Evolutionary conservation across 2,113 vertebrate genomes (phyloP).

Genomic region (Triplophysa dalaica): DNA sequence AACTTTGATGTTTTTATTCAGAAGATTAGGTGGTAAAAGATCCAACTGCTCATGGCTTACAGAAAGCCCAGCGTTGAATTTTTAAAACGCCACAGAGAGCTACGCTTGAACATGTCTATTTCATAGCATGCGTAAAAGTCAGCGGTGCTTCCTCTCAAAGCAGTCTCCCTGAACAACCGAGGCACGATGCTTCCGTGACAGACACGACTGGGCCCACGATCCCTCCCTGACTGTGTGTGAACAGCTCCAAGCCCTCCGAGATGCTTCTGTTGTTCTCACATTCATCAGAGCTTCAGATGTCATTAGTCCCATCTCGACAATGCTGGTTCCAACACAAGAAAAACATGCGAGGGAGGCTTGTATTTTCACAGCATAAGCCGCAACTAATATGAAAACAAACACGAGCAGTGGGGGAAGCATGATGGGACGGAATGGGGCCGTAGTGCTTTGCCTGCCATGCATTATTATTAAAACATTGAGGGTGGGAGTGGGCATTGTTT

Average conservation of each 20-base stretch:
- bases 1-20: slow-evolving; percentile 14
- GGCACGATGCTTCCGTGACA: slow-evolving; percentile 1
- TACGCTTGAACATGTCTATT: slow-evolving; percentile 30
- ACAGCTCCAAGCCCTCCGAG: slow-evolving; percentile 4
- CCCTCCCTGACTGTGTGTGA: slow-evolving; percentile 17
- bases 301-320: slow-evolving; percentile 25
- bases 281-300: slow-evolving; percentile 29
- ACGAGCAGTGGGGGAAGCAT: slow-evolving; percentile 26
- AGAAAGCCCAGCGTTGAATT: neutral
- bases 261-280: slow-evolving; percentile 23
- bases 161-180: slow-evolving; percentile 12
- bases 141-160: slow-evolving; percentile 14
- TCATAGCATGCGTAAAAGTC: slow-evolving; percentile 19
- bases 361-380: slow-evolving; percentile 30
- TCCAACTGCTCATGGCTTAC: neutral
- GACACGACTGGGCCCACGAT: neutral
- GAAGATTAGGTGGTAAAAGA: slow-evolving; percentile 3
- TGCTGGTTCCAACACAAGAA: slow-evolving; percentile 18
- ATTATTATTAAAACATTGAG: slow-evolving; percentile 6
- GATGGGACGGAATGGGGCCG: neutral
- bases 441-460: slow-evolving; percentile 2
- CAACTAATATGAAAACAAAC: slow-evolving; percentile 35
- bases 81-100: neutral
- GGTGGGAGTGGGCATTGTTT: neutral
- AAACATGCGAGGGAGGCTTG: slow-evolving; percentile 27